A percentile compares a stretch with the other conserved stretches of the same genome.
Evolutionary conservation across 2,113 vertebrate species (phyloP).

Genomic region (Halcyon senegalensis): DNA sequence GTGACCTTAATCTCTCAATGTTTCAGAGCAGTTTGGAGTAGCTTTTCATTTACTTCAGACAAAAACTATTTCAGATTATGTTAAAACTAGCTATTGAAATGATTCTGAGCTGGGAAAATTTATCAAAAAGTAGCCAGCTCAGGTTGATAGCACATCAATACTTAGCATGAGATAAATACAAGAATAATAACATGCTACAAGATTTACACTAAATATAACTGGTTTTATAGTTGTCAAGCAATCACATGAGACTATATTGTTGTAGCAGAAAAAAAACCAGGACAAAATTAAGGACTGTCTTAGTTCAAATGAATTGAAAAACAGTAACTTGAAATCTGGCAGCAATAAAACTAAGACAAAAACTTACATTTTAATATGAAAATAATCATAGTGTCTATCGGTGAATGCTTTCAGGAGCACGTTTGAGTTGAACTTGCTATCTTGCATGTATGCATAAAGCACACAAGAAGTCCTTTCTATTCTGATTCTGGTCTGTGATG

Average conservation of each 20-base stretch:
- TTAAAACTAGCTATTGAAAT: neutral
- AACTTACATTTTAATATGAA: neutral
- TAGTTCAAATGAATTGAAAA: neutral
- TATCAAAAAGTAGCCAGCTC: neutral
- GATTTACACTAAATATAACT: neutral
- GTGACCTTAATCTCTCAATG: conserved; percentile 58
- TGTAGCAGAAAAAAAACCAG: neutral
- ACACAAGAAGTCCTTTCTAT: neutral
- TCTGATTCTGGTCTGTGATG: neutral
- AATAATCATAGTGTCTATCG: neutral
- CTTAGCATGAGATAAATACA: neutral
- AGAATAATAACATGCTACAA: neutral
- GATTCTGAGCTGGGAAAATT: neutral
- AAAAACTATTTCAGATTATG: neutral
- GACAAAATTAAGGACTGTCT: neutral
- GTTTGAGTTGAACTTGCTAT: neutral
- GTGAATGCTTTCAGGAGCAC: neutral
- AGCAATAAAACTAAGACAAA: neutral
- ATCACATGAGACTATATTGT: neutral
- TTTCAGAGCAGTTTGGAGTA: neutral
- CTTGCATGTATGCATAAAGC: neutral
- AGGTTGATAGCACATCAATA: neutral
- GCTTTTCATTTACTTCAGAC: neutral
- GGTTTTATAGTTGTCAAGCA: neutral
- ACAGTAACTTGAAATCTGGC: neutral